phyloP scores from a whole-genome alignment of 2,888 invertebrate species.

The Epicampocera succincta region DNA sequence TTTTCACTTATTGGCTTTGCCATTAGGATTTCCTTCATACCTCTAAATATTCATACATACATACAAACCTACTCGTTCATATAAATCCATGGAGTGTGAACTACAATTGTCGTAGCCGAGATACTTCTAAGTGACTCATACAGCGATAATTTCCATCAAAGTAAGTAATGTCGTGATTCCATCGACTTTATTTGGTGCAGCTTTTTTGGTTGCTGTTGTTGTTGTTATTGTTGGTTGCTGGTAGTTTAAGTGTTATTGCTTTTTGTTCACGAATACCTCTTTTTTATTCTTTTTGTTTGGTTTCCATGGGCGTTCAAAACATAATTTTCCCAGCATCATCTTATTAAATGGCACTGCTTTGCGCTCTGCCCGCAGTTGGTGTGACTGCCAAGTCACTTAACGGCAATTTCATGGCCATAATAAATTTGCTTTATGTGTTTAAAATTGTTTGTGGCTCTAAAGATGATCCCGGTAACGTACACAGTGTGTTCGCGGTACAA shows the following conservation, averaged over 20 bases:
- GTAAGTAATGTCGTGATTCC: conserved; percentile 63
- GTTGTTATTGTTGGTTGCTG: conserved; percentile 33
- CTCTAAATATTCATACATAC: conserved; percentile 28
- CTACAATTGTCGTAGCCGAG: conserved; percentile 45
- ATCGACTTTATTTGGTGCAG: conserved; percentile 58
- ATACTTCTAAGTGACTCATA: conserved; percentile 51
- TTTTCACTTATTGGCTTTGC: background rate
- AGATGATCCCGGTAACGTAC: conserved; percentile 43
- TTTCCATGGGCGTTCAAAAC: conserved; percentile 43
- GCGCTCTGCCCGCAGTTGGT: conserved; percentile 45
- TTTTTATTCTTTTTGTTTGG: conserved; percentile 20
- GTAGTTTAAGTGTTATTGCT: conserved; percentile 43
- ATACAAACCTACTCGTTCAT: background rate
- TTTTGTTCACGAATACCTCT: conserved; percentile 51
- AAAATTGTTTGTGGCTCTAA: conserved; percentile 46
- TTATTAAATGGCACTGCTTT: conserved; percentile 43
- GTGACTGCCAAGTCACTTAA: conserved; percentile 66
- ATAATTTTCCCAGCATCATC: conserved; percentile 66
- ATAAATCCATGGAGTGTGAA: too few relatives aligned
- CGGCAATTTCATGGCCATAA: conserved; percentile 71
- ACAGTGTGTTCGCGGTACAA: conserved; percentile 13
- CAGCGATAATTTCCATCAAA: conserved; percentile 56
- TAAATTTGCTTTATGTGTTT: conserved; percentile 68
- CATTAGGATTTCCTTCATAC: conserved; percentile 12
- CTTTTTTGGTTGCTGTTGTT: conserved; percentile 29